Base-by-base conservation (phyloP, 2,797 vertebrate species). In the Avahi laniger region DNA sequence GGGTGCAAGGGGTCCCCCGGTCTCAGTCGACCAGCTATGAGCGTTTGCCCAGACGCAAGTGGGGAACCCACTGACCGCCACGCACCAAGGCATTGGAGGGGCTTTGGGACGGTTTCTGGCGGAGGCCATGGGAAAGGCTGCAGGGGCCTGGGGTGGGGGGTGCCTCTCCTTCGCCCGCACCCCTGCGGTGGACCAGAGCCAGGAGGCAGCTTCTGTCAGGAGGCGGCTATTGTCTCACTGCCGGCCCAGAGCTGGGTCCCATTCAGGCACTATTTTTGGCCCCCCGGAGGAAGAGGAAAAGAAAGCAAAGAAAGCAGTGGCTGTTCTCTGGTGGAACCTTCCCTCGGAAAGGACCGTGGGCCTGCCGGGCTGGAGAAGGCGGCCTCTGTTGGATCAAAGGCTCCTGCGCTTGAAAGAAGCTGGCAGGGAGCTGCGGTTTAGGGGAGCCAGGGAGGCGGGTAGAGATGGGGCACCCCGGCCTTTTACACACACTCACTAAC, bases 221-320 rank as follows among this genome's bases (percentile, higher is more conserved):
- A 91, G 72, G 84, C 73, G 0, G 85, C 97, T 94, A 98, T 97
- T 98, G 97, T 98, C 96, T 95, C 46, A 0, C 87, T 88, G 57
- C 84, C 15, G 43, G 86, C 95, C n/a, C 70, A 69, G 91, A 73
- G 89, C 92, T 8, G 17, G 3, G 89, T 61, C 65, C 96, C 63
- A 94, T 96, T 96, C 97, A 97, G 91, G 65, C 95, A 50, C 97
- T 98, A 98, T 97, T 98, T 97, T 97, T 82, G 92, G 97, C 80
- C 69, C 67, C 80, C 95, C 15, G 61, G 95, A 96, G 97, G 97
- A 98, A 98, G 83, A 97, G 97, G 97, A 97, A 97, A 95, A 96
- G 97, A 97, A 98, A 98, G 97, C 95, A 97, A 98, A 98, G 96
- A 98, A 98, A 97, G 93, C 76, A 83, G 86, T 48, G 84, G 87